phyloP scores from a whole-genome alignment of 1,140 invertebrate genomes.

The Oedothorax gibbosus region DNA sequence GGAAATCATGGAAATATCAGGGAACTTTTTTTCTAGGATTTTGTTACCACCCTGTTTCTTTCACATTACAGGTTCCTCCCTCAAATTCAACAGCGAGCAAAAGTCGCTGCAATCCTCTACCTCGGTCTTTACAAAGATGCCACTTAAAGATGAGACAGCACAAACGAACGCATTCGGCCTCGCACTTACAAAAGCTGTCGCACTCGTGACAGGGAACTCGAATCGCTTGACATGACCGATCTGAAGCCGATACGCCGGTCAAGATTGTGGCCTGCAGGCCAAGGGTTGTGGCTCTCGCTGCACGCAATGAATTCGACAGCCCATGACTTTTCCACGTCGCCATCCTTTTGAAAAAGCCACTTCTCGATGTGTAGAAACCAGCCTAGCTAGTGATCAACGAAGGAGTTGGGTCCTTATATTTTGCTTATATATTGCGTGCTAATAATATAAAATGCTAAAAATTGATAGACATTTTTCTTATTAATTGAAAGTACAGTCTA shows the following conservation, averaged over 20 bases:
- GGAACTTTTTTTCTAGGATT: too few relatives aligned
- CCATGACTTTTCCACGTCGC: too few relatives aligned
- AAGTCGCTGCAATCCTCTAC: neutral
- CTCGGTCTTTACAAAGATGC: slow-evolving; percentile 16
- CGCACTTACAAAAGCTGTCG: slow-evolving; percentile 32
- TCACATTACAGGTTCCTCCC: slow-evolving; percentile 1
- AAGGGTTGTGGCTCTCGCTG: slow-evolving; percentile 26
- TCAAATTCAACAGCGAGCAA: slow-evolving; percentile 14
- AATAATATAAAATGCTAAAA: too few relatives aligned
- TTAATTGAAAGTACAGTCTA: too few relatives aligned
- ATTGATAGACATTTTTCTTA: too few relatives aligned
- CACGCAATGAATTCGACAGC: neutral
- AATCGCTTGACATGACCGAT: slow-evolving; percentile 37
- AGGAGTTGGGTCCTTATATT: too few relatives aligned
- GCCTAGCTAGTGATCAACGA: too few relatives aligned
- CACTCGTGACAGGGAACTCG: slow-evolving; percentile 51
- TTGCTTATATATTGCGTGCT: too few relatives aligned
- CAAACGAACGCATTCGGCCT: slow-evolving; percentile 17
- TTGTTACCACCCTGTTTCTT: too few relatives aligned
- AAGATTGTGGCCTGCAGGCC: slow-evolving; percentile 44
- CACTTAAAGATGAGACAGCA: slow-evolving; percentile 16
- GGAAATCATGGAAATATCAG: too few relatives aligned
- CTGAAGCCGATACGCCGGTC: neutral
- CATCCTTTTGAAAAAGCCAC: neutral
- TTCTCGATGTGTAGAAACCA: neutral